These are phyloP conservation scores for Entomyzon cyanotis DNA, from an alignment of 2,113 vertebrate species.

Conservation along the genomic window DNA sequence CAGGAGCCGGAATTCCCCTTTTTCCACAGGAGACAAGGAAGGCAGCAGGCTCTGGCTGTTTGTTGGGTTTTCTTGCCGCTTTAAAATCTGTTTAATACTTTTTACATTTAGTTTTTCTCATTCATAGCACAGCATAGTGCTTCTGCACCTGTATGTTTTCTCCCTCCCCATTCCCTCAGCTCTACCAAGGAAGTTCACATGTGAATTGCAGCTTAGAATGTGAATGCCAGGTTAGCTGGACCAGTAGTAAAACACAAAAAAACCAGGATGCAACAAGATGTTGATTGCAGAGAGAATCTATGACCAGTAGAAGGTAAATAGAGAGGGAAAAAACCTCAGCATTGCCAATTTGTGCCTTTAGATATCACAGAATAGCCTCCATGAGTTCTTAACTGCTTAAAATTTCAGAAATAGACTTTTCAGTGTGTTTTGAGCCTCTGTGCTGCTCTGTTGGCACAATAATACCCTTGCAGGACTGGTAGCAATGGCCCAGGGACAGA, in stretches of 20 bases:
- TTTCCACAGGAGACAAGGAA: not conserved
- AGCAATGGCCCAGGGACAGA: not conserved
- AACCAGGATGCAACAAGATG: not conserved
- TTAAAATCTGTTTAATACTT: not conserved
- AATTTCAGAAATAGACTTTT: not conserved
- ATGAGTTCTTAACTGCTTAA: not conserved
- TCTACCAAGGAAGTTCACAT: not conserved
- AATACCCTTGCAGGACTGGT: not conserved
- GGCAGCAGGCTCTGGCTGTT: not conserved
- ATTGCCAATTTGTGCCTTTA: not conserved
- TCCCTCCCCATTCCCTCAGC: not conserved
- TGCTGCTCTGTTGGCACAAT: not conserved
- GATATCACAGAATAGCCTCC: not conserved
- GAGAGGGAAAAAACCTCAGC: not conserved
- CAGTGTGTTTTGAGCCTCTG: not conserved
- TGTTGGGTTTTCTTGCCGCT: not conserved
- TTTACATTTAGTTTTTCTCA: not conserved
- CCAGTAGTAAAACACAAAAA: not conserved
- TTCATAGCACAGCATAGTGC: not conserved
- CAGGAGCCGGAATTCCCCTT: conserved; percentile 56
- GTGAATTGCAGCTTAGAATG: not conserved
- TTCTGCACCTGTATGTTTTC: not conserved
- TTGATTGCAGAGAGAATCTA: not conserved
- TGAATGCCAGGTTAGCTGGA: not conserved
- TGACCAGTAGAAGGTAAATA: not conserved